Percentiles rank a stretch among this genome's conserved stretches.
These are phyloP conservation scores for Kryptopterus vitreolus DNA, from an alignment of 2,797 vertebrate species.

Conservation along the genomic window DNA sequence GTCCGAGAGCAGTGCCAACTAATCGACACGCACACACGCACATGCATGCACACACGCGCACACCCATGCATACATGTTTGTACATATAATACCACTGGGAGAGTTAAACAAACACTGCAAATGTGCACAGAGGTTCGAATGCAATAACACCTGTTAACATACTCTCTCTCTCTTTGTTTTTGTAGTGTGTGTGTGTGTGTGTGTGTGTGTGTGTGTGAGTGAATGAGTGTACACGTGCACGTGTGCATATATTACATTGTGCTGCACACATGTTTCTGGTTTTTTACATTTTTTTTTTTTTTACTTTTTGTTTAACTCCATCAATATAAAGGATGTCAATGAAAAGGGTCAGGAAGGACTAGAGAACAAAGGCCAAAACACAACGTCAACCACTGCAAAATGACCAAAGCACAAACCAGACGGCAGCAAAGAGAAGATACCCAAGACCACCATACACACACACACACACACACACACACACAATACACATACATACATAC, in stretches of 20 bases:
- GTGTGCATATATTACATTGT: constrained; percentile 44
- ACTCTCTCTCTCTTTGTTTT: neutral
- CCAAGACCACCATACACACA: constrained; percentile 35
- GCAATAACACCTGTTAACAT: constrained; percentile 25
- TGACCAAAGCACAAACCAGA: constrained; percentile 53
- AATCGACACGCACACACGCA: constrained; percentile 6
- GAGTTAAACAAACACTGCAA: constrained; percentile 24
- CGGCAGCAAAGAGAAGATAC: constrained; percentile 53
- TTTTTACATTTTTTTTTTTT: neutral
- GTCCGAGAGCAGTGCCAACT: constrained; percentile 16
- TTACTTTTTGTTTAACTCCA: constrained; percentile 30
- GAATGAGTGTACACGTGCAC: constrained; percentile 10
- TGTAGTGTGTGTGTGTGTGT: neutral
- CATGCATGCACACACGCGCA: neutral
- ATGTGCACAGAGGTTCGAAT: constrained; percentile 23
- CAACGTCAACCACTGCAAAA: constrained; percentile 47
- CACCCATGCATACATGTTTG: constrained; percentile 21
- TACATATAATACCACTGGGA: constrained; percentile 35
- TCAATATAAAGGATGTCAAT: constrained; percentile 38
- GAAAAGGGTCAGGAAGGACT: constrained; percentile 43
- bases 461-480: constrained; percentile 24
- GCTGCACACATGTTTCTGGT: constrained; percentile 33
- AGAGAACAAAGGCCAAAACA: constrained; percentile 51
- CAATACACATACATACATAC: constrained; percentile 25
- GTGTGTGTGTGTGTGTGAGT: constrained; percentile 26